These are phyloP conservation scores for Bujurquina vittata DNA, from an alignment of 2,113 vertebrate species.

Conservation along the genomic window DNA sequence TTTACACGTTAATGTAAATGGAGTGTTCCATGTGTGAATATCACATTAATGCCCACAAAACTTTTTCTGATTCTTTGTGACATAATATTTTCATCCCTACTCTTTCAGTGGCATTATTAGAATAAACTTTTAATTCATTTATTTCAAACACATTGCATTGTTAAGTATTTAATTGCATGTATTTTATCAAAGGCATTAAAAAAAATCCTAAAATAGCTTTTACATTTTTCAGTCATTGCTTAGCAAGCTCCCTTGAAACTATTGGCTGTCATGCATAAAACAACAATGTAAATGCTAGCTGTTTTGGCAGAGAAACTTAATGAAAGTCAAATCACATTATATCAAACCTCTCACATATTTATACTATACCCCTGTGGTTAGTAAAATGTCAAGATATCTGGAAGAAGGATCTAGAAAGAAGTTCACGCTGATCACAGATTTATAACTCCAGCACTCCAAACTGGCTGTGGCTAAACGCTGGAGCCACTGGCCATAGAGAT, in stretches of 20 bases:
- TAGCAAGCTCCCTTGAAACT: not conserved
- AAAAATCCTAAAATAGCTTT: not conserved
- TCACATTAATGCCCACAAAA: too few relatives aligned
- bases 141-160: too few relatives aligned
- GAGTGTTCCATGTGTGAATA: too few relatives aligned
- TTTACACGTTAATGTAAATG: too few relatives aligned
- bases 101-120: too few relatives aligned
- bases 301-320: not conserved
- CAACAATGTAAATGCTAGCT: not conserved
- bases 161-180: too few relatives aligned
- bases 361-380: not conserved
- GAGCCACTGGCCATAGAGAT: conserved; percentile 13
- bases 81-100: too few relatives aligned
- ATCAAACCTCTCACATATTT: conserved; percentile 7
- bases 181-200: not conserved
- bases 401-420: conserved; percentile 6
- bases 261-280: not conserved
- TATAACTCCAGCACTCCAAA: conserved; percentile 11
- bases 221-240: not conserved
- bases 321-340: not conserved
- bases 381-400: not conserved
- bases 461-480: conserved; percentile 1
- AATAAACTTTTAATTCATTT: too few relatives aligned
- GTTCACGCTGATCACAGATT: conserved; percentile 9
- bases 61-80: too few relatives aligned